Percentiles rank a stretch among this genome's conserved stretches.
These are phyloP conservation scores for Dicrurus megarhynchus DNA, from an alignment of 2,113 vertebrate species.

Conservation along the genomic window DNA sequence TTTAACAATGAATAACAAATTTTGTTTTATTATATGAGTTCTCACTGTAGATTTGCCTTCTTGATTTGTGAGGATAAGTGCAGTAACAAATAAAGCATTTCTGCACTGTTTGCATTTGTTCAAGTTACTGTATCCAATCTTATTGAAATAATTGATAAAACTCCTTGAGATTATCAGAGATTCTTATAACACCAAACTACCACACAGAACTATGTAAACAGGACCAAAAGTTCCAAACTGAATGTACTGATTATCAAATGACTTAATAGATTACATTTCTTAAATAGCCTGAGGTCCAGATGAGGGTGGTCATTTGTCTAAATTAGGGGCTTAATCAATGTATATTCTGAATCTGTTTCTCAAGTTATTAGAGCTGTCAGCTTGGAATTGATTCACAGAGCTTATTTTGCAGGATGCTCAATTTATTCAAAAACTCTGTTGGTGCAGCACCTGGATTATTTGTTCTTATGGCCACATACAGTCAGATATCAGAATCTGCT, in stretches of 20 bases:
- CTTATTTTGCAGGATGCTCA: neutral
- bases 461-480: neutral
- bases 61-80: neutral
- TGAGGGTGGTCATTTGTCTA: neutral
- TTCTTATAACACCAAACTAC: neutral
- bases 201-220: neutral
- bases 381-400: neutral
- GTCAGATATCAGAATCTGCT: neutral
- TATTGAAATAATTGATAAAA: neutral
- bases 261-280: neutral
- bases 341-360: neutral
- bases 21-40: neutral
- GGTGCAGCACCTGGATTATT: neutral
- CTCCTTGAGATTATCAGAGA: neutral
- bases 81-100: neutral
- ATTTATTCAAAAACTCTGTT: neutral
- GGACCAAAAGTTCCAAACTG: neutral
- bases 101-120: neutral
- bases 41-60: neutral
- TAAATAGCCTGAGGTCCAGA: neutral
- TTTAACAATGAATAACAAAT: neutral
- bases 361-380: neutral
- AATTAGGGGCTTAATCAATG: neutral
- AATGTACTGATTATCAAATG: neutral
- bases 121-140: neutral